Conservation (phyloP, 2,113 vertebrate species). For the Crotalus horridus region DNA sequence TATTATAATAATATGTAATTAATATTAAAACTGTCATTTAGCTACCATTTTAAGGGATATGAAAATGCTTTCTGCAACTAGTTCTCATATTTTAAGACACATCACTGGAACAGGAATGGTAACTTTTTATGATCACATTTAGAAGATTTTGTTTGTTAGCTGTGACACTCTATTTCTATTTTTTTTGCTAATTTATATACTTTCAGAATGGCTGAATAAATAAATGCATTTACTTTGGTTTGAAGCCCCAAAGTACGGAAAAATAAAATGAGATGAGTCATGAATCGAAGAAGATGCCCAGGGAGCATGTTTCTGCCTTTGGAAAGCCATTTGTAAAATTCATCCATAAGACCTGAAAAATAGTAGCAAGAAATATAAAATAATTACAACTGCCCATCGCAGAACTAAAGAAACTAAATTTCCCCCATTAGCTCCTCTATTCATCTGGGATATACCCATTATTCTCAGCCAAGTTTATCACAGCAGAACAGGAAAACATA, state of each 20-base stretch:
- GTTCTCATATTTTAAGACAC: background rate
- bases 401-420: background rate
- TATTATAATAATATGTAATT: background rate
- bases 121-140: background rate
- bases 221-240: constrained; percentile 77
- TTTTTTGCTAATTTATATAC: background rate
- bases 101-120: background rate
- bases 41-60: background rate
- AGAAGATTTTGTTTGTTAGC: background rate
- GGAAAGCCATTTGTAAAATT: constrained; percentile 88
- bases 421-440: background rate
- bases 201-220: background rate
- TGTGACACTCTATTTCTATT: background rate
- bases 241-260: constrained; percentile 88
- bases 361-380: background rate
- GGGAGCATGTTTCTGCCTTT: constrained; percentile 78
- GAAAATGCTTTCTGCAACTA: background rate
- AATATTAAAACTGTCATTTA: background rate
- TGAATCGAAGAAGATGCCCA: constrained; percentile 88
- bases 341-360: constrained; percentile 84
- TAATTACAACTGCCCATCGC: background rate
- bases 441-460: background rate
- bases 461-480: background rate
- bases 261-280: constrained; percentile 92
- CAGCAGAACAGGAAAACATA: background rate